Percentiles rank a stretch among this genome's conserved stretches.
phyloP scores from a whole-genome alignment of 1,140 invertebrate genomes.

The Anadara kagoshimensis region DNA sequence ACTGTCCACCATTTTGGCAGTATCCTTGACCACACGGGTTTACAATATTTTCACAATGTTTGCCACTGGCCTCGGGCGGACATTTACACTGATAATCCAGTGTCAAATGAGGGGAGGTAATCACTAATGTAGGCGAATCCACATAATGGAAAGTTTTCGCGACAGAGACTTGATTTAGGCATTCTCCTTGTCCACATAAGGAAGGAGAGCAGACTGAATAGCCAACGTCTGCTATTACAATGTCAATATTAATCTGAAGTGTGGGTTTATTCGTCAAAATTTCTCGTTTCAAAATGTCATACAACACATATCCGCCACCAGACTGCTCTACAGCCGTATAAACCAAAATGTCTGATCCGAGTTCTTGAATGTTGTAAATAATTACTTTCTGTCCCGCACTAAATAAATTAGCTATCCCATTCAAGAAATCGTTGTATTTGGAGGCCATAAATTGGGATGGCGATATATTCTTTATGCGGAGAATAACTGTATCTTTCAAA shows the following conservation, averaged over 20 bases:
- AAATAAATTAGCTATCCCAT: constrained; percentile 22
- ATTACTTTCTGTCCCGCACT: constrained; percentile 20
- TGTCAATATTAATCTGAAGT: constrained; percentile 42
- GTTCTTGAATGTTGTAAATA: constrained; percentile 26
- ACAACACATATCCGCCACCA: constrained; percentile 13
- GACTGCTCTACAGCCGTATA: constrained; percentile 31
- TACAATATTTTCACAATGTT: constrained; percentile 83
- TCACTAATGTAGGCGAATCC: constrained; percentile 86
- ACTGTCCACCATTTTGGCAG: constrained; percentile 92
- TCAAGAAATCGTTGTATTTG: constrained; percentile 29
- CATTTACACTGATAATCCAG: constrained; percentile 93
- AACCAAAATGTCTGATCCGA: constrained; percentile 18
- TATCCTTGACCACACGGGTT: constrained; percentile 89
- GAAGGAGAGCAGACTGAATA: constrained; percentile 37
- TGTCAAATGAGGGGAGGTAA: constrained; percentile 94
- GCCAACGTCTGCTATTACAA: constrained; percentile 42
- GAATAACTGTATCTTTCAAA: constrained; percentile 84
- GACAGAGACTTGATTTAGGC: constrained; percentile 78
- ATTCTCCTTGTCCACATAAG: constrained; percentile 57
- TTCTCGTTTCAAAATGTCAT: constrained; percentile 31
- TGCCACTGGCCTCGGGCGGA: constrained; percentile 89
- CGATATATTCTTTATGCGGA: constrained; percentile 31
- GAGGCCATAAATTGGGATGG: constrained; percentile 32
- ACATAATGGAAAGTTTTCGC: constrained; percentile 82
- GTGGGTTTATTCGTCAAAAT: constrained; percentile 21